These are phyloP conservation scores for Sinhomidia bicolor DNA, from an alignment of 2,888 invertebrate species.

Conservation along the genomic window DNA sequence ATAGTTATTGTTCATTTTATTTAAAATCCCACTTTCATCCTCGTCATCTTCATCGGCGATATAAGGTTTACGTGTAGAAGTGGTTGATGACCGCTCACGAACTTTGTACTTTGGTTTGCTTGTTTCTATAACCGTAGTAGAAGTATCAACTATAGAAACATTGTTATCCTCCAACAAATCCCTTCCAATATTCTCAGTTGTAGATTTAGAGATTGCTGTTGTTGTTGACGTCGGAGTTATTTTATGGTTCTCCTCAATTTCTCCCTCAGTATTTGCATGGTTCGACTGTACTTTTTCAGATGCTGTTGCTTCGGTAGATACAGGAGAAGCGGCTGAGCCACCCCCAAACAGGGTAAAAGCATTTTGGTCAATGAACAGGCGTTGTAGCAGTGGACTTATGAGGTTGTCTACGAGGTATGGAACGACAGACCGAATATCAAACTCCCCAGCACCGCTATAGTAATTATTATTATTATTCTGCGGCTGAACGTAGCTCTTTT, in stretches of 20 bases:
- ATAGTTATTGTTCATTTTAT: conserved; percentile 17
- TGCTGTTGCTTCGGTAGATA: not conserved
- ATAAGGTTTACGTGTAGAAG: not conserved
- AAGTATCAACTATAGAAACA: not conserved
- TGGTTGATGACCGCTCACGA: not conserved
- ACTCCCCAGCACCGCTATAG: too few species aligned
- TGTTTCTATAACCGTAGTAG: not conserved
- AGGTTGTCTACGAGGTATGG: conserved; percentile 12
- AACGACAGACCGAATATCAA: not conserved
- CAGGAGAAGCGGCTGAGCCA: not conserved
- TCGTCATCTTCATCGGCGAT: conserved; percentile 20
- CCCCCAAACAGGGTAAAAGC: not conserved
- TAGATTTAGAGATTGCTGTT: not conserved
- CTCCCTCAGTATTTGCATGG: too few species aligned
- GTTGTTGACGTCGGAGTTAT: not conserved
- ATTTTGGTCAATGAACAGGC: not conserved
- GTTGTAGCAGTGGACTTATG: not conserved
- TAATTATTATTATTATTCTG: too few species aligned
- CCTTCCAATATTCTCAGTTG: not conserved
- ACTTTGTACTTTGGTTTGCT: not conserved
- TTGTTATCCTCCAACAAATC: not conserved
- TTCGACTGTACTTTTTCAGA: not conserved
- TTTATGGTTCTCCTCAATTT: too few species aligned
- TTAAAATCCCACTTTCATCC: conserved; percentile 27
- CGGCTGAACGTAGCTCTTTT: not conserved